Evolutionary conservation across 2,113 vertebrate genomes (phyloP), one percentile per base, ranked within the genome.

Genomic region (Ceyx melanurus): DNA sequence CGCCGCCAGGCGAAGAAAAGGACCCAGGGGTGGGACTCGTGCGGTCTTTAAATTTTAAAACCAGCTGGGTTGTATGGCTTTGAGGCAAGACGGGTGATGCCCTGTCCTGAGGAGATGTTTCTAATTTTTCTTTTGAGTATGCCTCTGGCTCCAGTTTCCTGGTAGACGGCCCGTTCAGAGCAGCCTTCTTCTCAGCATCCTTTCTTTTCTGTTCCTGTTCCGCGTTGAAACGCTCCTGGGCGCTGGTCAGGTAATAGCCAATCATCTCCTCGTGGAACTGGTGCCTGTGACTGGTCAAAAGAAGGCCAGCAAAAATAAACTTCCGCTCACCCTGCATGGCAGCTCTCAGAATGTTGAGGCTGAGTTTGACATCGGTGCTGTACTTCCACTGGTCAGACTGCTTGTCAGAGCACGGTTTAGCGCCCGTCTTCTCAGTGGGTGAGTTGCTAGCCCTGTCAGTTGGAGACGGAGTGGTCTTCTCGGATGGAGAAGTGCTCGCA

Each of bases 251-350:
- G 96, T 99, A 99, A 97, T 98, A 99, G 96, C 98, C 98, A 72
- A 99, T 99, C 99, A 99, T 99, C 97, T 99, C 99, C 96, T 99
- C 99, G 1, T 99, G 99, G 97, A 99, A 99, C 97, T 99, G 99
- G 95, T 99, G 99, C 50, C 99, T 98, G 88, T 99, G 99, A 97
- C 99, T 99, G 95, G 99, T 99, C 94, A 99, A 98, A 82, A 99
- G 98, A 57, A 99, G 98, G 78, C 99, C 99, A 3, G 99, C 99
- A 84, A 99, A 99, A 94, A 99, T 99, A 97, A 99, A 99, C 95
- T 99, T 99, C 43, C 99, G 98, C 95, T 99, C 99, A 14, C 99
- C 99, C 92, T 99, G 99, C 99, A 99, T 99, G 97, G 99, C 99
- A 33, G 99, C 99, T 85, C 99, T 97, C 96, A 99, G 97, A 95